Evolutionary conservation across 2,797 vertebrate genomes (phyloP), one percentile per base, ranked within the genome.

Genomic region (Allochrocebus solatus): DNA sequence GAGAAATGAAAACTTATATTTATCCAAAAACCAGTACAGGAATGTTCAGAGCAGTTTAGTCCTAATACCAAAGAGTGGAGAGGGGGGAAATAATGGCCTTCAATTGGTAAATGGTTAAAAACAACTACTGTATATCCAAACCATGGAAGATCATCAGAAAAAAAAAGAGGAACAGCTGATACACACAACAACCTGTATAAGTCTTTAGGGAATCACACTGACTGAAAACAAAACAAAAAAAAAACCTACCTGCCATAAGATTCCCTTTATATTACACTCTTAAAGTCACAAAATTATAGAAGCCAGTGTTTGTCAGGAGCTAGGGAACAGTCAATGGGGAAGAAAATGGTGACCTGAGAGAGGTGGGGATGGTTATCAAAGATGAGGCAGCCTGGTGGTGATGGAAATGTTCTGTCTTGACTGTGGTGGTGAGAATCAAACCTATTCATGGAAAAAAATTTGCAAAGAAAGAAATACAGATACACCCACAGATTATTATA

Each of bases 241-340:
- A 67, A 92, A 33, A n/a, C 55, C 50, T 92, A 80, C 5, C 8
- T 59, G 48, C 5, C 3, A 0, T 75, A 93, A 55, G 22, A 82
- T 84, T 88, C 30, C 22, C n/a, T 95, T 96, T 96, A 43, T 72
- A 79, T 67, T 87, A 94, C 53, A 86, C 46, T 91, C 55, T 39
- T 90, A 41, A 89, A 83, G 48, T 50, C 2, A 78, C 17, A 72
- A 91, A 79, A 91, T 82, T 91, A 94, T 13, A 93, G 57, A 90
- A 28, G 79, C 2, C 12, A 22, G 26, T 59, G 30, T 89, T 93
- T 89, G 33, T 8, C 59, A 94, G 33, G 19, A 41, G 3, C 59
- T 82, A 82, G 39, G 33, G 4, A 87, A 86, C 33, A 39, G 41
- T 24, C 12, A n/a, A 7, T 61, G 28, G 17, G 21, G 80, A 95